phyloP scores from a whole-genome alignment of 2,888 invertebrate genomes.

The Hipparchia semele region DNA sequence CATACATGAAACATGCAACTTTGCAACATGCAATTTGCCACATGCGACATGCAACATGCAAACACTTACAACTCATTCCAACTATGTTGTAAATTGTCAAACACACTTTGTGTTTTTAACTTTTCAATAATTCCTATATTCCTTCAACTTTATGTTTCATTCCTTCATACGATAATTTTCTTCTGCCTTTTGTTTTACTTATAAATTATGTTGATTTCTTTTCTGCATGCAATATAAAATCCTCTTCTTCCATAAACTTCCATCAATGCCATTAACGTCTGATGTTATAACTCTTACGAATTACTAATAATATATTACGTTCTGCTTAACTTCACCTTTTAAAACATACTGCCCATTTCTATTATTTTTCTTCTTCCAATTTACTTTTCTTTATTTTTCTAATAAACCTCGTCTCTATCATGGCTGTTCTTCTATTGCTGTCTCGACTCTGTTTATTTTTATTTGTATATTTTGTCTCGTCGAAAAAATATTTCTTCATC shows the following conservation, averaged over 20 bases:
- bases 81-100: neutral
- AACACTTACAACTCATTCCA: neutral
- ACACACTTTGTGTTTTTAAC: neutral
- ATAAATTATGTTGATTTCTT: neutral
- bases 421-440: neutral
- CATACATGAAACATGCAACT: constrained; percentile 33
- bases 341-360: too few species aligned
- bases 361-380: neutral
- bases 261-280: neutral
- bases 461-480: neutral
- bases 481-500: neutral
- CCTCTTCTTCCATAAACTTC: neutral
- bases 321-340: too few species aligned
- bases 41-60: neutral
- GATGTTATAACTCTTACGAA: neutral
- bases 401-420: neutral
- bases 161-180: neutral
- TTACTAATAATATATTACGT: neutral
- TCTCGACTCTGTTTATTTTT: neutral
- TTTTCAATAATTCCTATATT: neutral
- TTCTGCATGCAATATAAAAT: neutral
- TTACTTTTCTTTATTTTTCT: neutral
- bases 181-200: neutral
- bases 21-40: neutral
- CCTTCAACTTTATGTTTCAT: neutral